A percentile compares a stretch with the other conserved stretches of the same genome.
phyloP scores from a whole-genome alignment of 2,888 invertebrate species.

The Troides oblongomaculatus region DNA sequence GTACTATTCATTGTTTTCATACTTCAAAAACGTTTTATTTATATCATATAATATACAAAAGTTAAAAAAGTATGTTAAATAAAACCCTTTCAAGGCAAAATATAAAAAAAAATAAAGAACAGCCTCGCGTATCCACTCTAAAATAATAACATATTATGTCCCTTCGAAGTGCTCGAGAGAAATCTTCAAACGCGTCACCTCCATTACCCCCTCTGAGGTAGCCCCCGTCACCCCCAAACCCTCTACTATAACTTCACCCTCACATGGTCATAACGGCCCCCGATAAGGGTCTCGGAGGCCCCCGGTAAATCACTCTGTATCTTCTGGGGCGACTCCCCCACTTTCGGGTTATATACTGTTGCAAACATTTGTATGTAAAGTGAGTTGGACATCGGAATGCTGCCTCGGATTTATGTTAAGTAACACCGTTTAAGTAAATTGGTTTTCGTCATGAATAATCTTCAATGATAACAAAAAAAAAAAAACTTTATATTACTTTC shows the following conservation, averaged over 20 bases:
- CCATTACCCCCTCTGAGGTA: constrained; percentile 45
- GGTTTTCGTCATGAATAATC: constrained; percentile 20
- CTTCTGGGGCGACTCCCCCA: constrained; percentile 69
- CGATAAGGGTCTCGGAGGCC: constrained; percentile 77
- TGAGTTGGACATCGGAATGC: constrained; percentile 55
- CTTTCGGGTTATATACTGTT: constrained; percentile 46
- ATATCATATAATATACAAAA: too few relatives aligned
- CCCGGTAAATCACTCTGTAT: constrained; percentile 76
- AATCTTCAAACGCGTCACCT: constrained; percentile 55
- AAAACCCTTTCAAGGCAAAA: constrained; percentile 11
- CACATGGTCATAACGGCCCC: constrained; percentile 79
- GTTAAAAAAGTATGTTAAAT: background rate
- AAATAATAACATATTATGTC: constrained; percentile 77
- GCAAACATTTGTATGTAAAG: constrained; percentile 44
- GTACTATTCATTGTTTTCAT: too few relatives aligned
- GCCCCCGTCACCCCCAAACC: constrained; percentile 42
- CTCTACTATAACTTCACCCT: constrained; percentile 73
- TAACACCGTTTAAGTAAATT: constrained; percentile 26
- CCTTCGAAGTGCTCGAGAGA: constrained; percentile 61
- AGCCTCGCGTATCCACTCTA: constrained; percentile 49
- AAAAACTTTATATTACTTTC: background rate
- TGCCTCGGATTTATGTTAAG: constrained; percentile 27
- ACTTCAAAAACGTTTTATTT: too few relatives aligned
- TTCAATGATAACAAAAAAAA: background rate
- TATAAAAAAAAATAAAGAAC: constrained; percentile 56